phyloP scores from a whole-genome alignment of 2,797 vertebrate genomes.

The Acipenser ruthenus region DNA sequence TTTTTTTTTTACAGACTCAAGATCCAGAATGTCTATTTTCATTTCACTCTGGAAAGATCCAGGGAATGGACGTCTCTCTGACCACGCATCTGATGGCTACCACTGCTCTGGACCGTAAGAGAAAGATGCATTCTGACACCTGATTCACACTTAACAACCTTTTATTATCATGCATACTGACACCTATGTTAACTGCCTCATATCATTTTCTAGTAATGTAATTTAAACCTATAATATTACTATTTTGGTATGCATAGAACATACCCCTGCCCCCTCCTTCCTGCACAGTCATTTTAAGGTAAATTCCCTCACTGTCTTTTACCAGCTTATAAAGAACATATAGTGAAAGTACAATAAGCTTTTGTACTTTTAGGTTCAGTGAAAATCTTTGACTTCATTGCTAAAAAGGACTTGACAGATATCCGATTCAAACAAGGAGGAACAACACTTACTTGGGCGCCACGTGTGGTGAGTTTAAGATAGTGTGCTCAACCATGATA shows the following conservation, averaged over 20 bases:
- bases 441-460: conserved; percentile 77
- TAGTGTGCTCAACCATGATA: too few relatives aligned
- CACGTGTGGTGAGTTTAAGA: conserved; percentile 43
- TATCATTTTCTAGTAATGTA: too few relatives aligned
- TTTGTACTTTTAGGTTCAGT: conserved; percentile 60
- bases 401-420: conserved; percentile 56
- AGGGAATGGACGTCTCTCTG: conserved; percentile 70
- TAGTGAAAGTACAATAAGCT: too few relatives aligned
- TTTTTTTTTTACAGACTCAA: conserved; percentile 48
- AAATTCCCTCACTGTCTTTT: neutral
- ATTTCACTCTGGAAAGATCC: conserved; percentile 74
- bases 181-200: neutral
- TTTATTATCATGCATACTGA: neutral
- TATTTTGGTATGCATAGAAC: too few relatives aligned
- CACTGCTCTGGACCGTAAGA: conserved; percentile 72
- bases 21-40: conserved; percentile 78
- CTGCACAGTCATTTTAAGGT: too few relatives aligned
- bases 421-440: conserved; percentile 79
- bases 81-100: conserved; percentile 80
- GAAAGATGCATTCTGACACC: conserved; percentile 14
- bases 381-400: conserved; percentile 78
- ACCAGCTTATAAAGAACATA: too few relatives aligned
- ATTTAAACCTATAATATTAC: too few relatives aligned
- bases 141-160: neutral
- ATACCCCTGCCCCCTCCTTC: too few relatives aligned